Base-by-base conservation (phyloP, 2,888 invertebrate species). In the Junonia oenone region DNA sequence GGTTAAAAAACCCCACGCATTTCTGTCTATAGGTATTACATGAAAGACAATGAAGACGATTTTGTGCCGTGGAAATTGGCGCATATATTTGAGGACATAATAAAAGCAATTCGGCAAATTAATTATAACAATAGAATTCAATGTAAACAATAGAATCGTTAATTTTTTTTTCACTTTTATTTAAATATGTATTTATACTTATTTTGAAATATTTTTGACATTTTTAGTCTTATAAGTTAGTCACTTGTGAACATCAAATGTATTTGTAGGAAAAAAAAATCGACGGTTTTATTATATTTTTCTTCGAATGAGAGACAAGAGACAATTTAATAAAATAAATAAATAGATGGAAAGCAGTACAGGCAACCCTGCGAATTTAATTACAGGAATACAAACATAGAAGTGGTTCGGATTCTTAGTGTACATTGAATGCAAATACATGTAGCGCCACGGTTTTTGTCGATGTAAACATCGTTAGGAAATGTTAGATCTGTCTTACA, bases 41-140 rank as follows among this genome's bases (percentile, higher is more conserved):
- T 27, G 17, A 29, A 53, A 53, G 47, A 58, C 43, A 58, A 62
- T 60, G 51, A 56, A 61, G 50, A 49, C 35, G 46, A 57, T 45
- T 77, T n/a, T 75, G 71, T 73, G 62, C 63, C 72, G 74, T 78
- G 78, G 72, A 78, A 81, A 80, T 66, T 71, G 64, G 71, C 55
- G 58, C 74, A 58, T 54, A 52, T 38, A 35, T 19, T 29, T 45
- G 19, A 31, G 14, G 4, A 22, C 43, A 22, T 11, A 2, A 17
- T 17, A 38, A 38, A 3, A 40, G 19, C 15, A 9, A 40, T 19
- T 19, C 5, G 15, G 38, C 17, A 40, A 38, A 19, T 11, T 11
- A 38, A 11, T 38, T 38, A 38, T 17, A 11, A 17, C 15, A 38
- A n/a, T n/a, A n/a, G n/a, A n/a, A n/a, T 38, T 38, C 38, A 11